phyloP scores from a whole-genome alignment of 1,140 invertebrate species.

The Drosophila dunni region DNA sequence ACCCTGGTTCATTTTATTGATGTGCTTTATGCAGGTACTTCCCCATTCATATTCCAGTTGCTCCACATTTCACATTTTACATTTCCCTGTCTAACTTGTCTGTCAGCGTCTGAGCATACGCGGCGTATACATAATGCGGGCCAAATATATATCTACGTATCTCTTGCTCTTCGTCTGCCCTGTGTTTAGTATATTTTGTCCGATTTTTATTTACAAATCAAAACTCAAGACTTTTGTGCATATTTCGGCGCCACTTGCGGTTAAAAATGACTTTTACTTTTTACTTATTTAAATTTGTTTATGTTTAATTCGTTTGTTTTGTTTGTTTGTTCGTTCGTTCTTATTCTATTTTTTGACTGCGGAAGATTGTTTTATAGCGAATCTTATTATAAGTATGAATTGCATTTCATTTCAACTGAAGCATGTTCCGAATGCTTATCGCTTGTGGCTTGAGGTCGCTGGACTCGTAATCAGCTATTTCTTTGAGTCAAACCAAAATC shows the following conservation, averaged over 20 bases:
- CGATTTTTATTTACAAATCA: constrained; percentile 7
- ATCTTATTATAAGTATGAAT: background rate
- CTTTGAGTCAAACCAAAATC: background rate
- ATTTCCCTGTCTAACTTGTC: constrained; percentile 17
- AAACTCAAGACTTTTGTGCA: background rate
- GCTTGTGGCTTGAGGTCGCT: constrained; percentile 9
- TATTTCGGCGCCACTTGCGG: constrained; percentile 23
- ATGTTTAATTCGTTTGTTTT: background rate
- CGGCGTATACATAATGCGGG: constrained; percentile 55
- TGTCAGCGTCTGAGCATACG: constrained; percentile 12
- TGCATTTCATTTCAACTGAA: background rate
- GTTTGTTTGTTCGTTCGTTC: background rate
- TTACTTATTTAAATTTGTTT: constrained; percentile 17
- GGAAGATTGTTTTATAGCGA: background rate
- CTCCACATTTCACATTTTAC: constrained; percentile 39
- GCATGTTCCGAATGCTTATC: constrained; percentile 15
- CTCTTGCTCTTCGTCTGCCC: background rate
- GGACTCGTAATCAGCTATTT: constrained; percentile 11
- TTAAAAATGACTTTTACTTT: constrained; percentile 35
- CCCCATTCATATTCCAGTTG: constrained; percentile 29
- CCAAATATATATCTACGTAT: constrained; percentile 25
- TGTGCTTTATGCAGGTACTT: constrained; percentile 71
- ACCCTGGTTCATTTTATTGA: constrained; percentile 75
- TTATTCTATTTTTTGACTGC: background rate
- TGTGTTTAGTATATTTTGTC: background rate